Evolutionary conservation across 2,888 invertebrate species (phyloP), one percentile per base, ranked within the genome.

Genomic region (Melipona bicolor): DNA sequence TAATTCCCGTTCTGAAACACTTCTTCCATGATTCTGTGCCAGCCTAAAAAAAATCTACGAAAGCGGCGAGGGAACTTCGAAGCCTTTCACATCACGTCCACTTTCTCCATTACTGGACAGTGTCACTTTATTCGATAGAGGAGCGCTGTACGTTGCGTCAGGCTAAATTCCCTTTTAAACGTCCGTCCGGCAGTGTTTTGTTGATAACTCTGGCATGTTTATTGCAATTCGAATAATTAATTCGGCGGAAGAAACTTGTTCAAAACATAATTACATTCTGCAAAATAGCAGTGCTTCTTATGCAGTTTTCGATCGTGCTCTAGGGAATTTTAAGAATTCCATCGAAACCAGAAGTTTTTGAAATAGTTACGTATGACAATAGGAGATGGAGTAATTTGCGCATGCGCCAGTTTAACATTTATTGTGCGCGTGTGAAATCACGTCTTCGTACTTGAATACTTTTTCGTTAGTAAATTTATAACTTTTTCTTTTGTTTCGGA

Each of bases 1-100:
- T 91, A 91, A 90, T 94, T 94, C 54, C 94, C 94, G 91, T 94
- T 94, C 75, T 92, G 92, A 86, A 93, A 92, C 65, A 92, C 88
- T 72, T 92, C 92, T 87, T 94, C 93, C 94, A 94, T 94, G 84
- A 82, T 91, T 87, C 43, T 61, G 13, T 49, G 43, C 32, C 32
- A 13, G 69, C 49, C 76, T 79, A 80, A 74, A 73, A 74, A 27
- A 80, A 43, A 80, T 84, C 84, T 83, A 85, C 80, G 59, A 74
- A 32, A 84, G 56, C 72, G 59, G 50, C 69, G 2, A 79, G 36
- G 61, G n/a, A 78, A 76, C 56, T 69, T 36, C 59, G 56, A 77
- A 77, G 77, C 56, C 83, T 77, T 62, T 85, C 81, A 85, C 85
- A 84, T 84, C 73, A 84, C 81, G 72, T 69, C 19, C 62, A 75